Conservation (phyloP, 1,140 invertebrate species). For the Euwallacea fornicatus region DNA sequence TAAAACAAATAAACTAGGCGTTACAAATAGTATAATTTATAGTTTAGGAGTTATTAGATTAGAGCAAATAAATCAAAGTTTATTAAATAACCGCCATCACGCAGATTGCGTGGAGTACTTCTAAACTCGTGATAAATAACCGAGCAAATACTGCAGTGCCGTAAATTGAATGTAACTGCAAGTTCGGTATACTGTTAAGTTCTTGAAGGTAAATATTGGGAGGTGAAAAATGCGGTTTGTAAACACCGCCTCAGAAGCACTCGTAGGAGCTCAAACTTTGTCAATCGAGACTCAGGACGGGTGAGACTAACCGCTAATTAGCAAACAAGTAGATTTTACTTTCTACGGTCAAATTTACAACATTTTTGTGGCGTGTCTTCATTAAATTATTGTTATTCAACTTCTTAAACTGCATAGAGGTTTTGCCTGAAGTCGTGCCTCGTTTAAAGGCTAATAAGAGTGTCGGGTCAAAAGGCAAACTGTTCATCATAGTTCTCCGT, state of each 20-base stretch:
- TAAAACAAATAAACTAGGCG: constrained; percentile 33
- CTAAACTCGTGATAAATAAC: constrained; percentile 18
- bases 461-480: constrained; percentile 30
- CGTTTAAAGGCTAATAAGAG: constrained; percentile 32
- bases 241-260: too few relatives aligned
- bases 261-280: too few relatives aligned
- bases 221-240: neutral
- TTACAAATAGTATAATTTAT: constrained; percentile 33
- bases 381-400: constrained; percentile 30
- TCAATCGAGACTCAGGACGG: too few relatives aligned
- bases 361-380: constrained; percentile 19
- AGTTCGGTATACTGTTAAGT: constrained; percentile 4
- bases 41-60: constrained; percentile 28
- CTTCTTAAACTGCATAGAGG: constrained; percentile 20
- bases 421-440: constrained; percentile 26
- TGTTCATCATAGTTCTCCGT: constrained; percentile 23
- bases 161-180: constrained; percentile 21
- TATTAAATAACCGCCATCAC: constrained; percentile 15
- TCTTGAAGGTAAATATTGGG: constrained; percentile 15
- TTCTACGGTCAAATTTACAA: constrained; percentile 8
- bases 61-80: constrained; percentile 28
- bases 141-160: constrained; percentile 14
- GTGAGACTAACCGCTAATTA: too few relatives aligned
- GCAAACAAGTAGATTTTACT: neutral
- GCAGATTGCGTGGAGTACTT: constrained; percentile 18